Conservation (phyloP, 92 coral and sea anemone species). For the Galaxea fascicularis region DNA sequence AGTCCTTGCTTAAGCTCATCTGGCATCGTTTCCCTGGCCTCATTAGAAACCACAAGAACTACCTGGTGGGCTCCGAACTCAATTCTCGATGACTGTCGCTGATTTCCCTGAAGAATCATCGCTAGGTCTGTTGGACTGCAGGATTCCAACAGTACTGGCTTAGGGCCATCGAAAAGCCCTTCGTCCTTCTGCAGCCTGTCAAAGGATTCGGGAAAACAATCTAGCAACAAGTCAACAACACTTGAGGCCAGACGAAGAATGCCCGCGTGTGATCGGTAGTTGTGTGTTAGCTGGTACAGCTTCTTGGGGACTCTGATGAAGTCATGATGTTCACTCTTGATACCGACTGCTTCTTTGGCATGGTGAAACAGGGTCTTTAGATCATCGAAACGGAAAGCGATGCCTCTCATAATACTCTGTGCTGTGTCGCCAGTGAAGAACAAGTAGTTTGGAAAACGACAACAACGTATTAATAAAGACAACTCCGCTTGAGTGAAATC, state of each 20-base stretch:
- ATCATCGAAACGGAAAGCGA: constrained; percentile 95
- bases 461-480: constrained; percentile 86
- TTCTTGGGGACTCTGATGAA: constrained; percentile 77
- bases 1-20: constrained; percentile 90
- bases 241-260: constrained; percentile 88
- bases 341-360: constrained; percentile 43
- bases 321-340: constrained; percentile 23
- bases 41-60: constrained; percentile 89
- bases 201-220: constrained; percentile 92
- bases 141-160: constrained; percentile 87
- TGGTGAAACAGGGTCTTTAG: constrained; percentile 87
- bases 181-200: constrained; percentile 78
- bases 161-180: constrained; percentile 90
- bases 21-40: constrained; percentile 84
- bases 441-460: constrained; percentile 87
- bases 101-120: constrained; percentile 88
- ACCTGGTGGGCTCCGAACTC: constrained; percentile 98
- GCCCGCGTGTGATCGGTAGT: constrained; percentile 96
- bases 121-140: constrained; percentile 91
- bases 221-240: constrained; percentile 75
- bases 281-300: constrained; percentile 89
- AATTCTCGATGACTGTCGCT: constrained; percentile 83
- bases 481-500: constrained; percentile 98
- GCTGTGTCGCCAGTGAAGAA: constrained; percentile 99
- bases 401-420: constrained; percentile 98